phyloP scores from a whole-genome alignment of 1,140 invertebrate genomes.

The Telenomus remus region DNA sequence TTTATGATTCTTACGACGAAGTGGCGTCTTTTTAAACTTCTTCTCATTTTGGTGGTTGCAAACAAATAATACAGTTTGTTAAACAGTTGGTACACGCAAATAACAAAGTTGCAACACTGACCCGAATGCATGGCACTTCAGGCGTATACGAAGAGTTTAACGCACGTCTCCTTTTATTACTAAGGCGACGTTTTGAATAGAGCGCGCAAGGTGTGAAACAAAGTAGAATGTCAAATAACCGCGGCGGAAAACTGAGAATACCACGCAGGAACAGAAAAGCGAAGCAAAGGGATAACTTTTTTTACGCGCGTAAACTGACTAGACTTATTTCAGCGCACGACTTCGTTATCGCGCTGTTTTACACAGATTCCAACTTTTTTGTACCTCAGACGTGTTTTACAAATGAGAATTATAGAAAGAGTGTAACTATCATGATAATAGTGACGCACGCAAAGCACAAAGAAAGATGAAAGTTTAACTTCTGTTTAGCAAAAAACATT shows the following conservation, averaged over 20 bases:
- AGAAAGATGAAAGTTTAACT: slow-evolving; percentile 7
- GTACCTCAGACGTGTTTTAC: slow-evolving; percentile 42
- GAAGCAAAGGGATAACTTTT: slow-evolving; percentile 38
- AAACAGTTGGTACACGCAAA: slow-evolving; percentile 28
- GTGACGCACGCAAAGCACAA: slow-evolving; percentile 15
- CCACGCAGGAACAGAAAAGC: slow-evolving; percentile 32
- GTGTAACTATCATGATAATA: slow-evolving; percentile 41
- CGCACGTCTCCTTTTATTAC: slow-evolving; percentile 39
- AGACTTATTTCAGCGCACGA: slow-evolving; percentile 44
- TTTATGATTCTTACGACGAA: too few species aligned
- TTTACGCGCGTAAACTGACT: slow-evolving; percentile 28
- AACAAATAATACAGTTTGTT: slow-evolving; percentile 30
- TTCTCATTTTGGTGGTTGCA: neutral
- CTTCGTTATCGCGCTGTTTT: slow-evolving; percentile 48
- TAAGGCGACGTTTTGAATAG: slow-evolving; percentile 44
- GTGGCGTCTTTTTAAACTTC: slow-evolving; percentile 1
- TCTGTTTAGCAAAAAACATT: neutral
- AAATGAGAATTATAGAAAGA: slow-evolving; percentile 41
- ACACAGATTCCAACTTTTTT: slow-evolving; percentile 47
- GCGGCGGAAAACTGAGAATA: slow-evolving; percentile 29
- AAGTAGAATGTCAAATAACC: slow-evolving; percentile 44
- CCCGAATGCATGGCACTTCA: slow-evolving; percentile 27
- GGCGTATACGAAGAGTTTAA: slow-evolving; percentile 47
- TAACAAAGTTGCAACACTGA: slow-evolving; percentile 32
- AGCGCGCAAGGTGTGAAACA: slow-evolving; percentile 32